phyloP scores from a whole-genome alignment of 2,797 vertebrate genomes.

The Aulostomus chinensis region DNA sequence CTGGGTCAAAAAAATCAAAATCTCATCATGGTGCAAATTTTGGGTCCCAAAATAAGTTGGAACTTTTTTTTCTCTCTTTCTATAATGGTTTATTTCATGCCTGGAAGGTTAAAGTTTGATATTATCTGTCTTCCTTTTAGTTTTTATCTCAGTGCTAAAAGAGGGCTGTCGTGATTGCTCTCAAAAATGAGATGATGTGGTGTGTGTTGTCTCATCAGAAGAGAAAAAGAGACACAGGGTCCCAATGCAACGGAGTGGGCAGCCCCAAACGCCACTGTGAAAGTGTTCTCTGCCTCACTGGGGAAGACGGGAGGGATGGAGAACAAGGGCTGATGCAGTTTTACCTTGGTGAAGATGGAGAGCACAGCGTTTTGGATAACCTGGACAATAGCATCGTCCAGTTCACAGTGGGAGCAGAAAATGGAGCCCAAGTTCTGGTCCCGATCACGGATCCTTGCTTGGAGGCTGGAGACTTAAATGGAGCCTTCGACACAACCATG shows the following conservation, averaged over 20 bases:
- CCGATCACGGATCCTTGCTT: constrained; percentile 4
- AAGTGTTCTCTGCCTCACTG: constrained; percentile 66
- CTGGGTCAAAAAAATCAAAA: not conserved
- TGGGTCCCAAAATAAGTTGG: not conserved
- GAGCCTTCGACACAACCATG: not conserved
- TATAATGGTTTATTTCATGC: too few species aligned
- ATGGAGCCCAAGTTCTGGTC: constrained; percentile 16
- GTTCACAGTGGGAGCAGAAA: constrained; percentile 55
- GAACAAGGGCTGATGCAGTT: not conserved
- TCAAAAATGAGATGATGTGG: not conserved
- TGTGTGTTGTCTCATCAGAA: constrained; percentile 38
- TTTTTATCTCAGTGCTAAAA: too few species aligned
- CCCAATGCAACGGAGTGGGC: constrained; percentile 41
- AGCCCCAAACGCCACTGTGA: constrained; percentile 46
- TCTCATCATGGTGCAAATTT: not conserved
- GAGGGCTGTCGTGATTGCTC: too few species aligned
- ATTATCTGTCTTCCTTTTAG: too few species aligned
- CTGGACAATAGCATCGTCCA: constrained; percentile 45
- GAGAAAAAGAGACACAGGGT: constrained; percentile 20
- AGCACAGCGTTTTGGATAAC: constrained; percentile 31
- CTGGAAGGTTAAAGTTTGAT: too few species aligned
- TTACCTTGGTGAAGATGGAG: constrained; percentile 15
- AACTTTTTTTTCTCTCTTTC: too few species aligned
- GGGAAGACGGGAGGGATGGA: constrained; percentile 29
- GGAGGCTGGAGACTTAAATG: not conserved